Evolutionary conservation across 2,797 vertebrate species (phyloP), one percentile per base, ranked within the genome.

Genomic region (Channa striata): DNA sequence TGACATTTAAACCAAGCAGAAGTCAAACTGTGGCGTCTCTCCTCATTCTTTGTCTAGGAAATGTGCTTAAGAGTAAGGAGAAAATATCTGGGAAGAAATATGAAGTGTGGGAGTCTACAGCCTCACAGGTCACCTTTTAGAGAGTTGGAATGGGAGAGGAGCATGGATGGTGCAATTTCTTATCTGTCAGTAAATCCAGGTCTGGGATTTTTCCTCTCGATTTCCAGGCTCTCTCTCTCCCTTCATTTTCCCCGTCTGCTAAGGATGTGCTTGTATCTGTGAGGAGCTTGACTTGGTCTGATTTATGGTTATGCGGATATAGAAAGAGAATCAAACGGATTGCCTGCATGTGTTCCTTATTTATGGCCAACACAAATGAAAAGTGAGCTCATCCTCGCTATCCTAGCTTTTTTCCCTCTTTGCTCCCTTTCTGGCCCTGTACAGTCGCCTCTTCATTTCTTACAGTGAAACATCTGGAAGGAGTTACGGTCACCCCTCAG

Each of bases 311-410:
- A 48, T 70, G 81, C 50, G 68, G 83, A 86, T 78, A 78, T 67
- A 84, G 82, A 78, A 66, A 71, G 77, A 81, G 90, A 93, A 93
- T 93, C 87, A 90, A 92, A 94, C 63, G 77, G 74, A 90, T 81
- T 81, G 86, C 57, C 78, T 82, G 88, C 93, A 94, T 92, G 90
- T 94, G 94, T 93, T 94, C 89, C 80, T 87, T 93, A 94, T 95
- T 94, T 93, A 94, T 92, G 87, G 87, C 85, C 79, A 86, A 90
- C 79, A 88, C 87, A 90, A 92, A 93, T 93, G 89, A 93, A 93
- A 93, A 93, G 92, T 93, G 93, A 94, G 89, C 90, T 94, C 92
- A 93, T 93, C 89, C 78, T 91, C 87, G 81, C 77, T 46, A 71
- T 72, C 74, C 80, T 67, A 30, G 67, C 71, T 78, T 82, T 82